These are phyloP conservation scores for Ariopsis seemanni DNA, from an alignment of 2,113 vertebrate species.

Conservation along the genomic window DNA sequence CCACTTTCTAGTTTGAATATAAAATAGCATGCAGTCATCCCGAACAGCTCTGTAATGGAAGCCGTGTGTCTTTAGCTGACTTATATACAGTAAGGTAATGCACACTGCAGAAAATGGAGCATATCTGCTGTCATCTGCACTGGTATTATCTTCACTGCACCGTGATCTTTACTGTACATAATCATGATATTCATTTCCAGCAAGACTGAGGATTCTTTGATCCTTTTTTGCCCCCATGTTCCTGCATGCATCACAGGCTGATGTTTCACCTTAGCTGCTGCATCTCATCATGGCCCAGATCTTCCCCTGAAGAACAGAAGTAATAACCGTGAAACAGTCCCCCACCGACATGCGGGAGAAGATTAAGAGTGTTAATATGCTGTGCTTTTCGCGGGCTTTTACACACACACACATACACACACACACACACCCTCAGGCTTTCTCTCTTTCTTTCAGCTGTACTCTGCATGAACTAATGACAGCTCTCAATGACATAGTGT, in stretches of 20 bases:
- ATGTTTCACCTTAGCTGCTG: conserved; percentile 56
- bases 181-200: conserved; percentile 38
- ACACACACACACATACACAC: conserved; percentile 32
- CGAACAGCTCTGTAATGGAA: conserved; percentile 29
- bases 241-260: conserved; percentile 47
- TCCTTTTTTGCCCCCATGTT: conserved; percentile 36
- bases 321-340: conserved; percentile 58
- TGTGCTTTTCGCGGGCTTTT: conserved; percentile 51
- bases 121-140: conserved; percentile 36
- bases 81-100: conserved; percentile 42
- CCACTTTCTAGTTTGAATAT: conserved; percentile 48
- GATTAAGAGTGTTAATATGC: conserved; percentile 61
- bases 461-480: conserved; percentile 58
- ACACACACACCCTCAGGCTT: conserved; percentile 48
- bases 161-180: conserved; percentile 33
- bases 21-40: conserved; percentile 13
- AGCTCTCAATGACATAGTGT: conserved; percentile 56
- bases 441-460: conserved; percentile 52
- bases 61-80: conserved; percentile 44
- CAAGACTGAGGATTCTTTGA: conserved; percentile 32
- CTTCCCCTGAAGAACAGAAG: conserved; percentile 58
- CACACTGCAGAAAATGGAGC: conserved; percentile 40
- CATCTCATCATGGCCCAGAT: conserved; percentile 52
- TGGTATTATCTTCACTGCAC: conserved; percentile 32
- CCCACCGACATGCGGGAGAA: conserved; percentile 54